Percentiles rank a stretch among this genome's conserved stretches.
Conservation (phyloP, 2,797 vertebrate species). For the Pangasius larnaudii region DNA sequence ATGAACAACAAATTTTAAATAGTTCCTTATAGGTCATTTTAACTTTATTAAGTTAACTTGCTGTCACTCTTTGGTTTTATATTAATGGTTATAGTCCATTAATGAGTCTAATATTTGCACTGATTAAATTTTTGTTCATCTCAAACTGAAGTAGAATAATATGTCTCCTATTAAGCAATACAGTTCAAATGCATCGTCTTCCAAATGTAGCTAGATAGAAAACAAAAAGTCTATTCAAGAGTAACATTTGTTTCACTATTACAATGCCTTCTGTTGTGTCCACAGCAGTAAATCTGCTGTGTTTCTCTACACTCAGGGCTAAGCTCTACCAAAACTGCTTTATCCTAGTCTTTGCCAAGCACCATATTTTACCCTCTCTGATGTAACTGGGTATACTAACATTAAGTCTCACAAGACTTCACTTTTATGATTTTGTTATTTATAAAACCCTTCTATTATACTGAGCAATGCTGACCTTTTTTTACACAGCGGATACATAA, state of each 20-base stretch:
- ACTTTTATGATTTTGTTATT: constrained; percentile 59
- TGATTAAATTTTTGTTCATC: neutral
- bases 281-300: constrained; percentile 51
- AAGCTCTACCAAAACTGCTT: constrained; percentile 37
- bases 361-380: constrained; percentile 54
- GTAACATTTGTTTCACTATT: constrained; percentile 26
- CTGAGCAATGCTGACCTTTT: constrained; percentile 39
- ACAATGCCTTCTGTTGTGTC: constrained; percentile 41
- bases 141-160: constrained; percentile 7
- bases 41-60: neutral
- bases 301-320: constrained; percentile 44
- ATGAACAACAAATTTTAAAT: constrained; percentile 21
- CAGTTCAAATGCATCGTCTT: neutral
- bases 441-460: constrained; percentile 43
- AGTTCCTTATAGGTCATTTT: constrained; percentile 6
- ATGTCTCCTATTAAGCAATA: constrained; percentile 21
- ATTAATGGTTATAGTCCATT: neutral
- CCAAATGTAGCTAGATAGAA: constrained; percentile 14
- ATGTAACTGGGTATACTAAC: constrained; percentile 46
- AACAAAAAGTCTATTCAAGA: constrained; percentile 24
- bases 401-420: constrained; percentile 50
- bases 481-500: constrained; percentile 52
- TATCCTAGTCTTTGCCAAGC: constrained; percentile 28
- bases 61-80: constrained; percentile 3
- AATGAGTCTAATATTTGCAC: neutral